Evolutionary conservation across 2,797 vertebrate species (phyloP), one percentile per base, ranked within the genome.

Genomic region (Octomys mimax): DNA sequence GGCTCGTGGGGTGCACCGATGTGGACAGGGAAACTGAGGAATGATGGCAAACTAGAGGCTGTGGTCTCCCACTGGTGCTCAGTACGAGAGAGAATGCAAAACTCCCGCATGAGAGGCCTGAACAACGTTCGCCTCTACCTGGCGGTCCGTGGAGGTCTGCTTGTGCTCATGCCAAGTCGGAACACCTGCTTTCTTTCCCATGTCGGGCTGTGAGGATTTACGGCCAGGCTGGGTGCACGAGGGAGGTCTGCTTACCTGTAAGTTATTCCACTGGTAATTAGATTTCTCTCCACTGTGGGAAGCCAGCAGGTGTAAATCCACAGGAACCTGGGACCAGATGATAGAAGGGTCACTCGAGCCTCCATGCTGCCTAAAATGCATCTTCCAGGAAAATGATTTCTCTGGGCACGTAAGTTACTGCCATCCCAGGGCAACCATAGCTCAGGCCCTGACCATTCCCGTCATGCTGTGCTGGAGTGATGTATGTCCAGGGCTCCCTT

Each of bases 241-340:
- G 73, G 61, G 89, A 94, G 39, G 71, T 79, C 87, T 85, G 86
- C 68, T 96, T 85, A 96, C 97, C 95, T 96, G 86, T 97, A 93
- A 98, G 97, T 97, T 97, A 98, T 96, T 97, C 96, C 81, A 94
- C 84, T n/a, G 14, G 87, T 98, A 96, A 98, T 98, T 95, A 97
- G 97, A 97, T 98, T 97, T 94, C 87, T 95, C 88, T 96, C 92
- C 92, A 13, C 42, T 91, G 95, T 95, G 95, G 91, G 87, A 82
- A 97, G 91, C 84, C 92, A 92, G 96, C 46, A 6, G 78, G 96
- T 95, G 73, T 96, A 97, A 97, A 96, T 96, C 87, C 92, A 83
- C 59, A 57, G 97, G 80, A 96, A 95, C 83, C 92, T 95, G 96
- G 90, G 83, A 46, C 77, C 89, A 10, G 71, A 97, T 97, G 97